A percentile compares a stretch with the other conserved stretches of the same genome.
These are phyloP conservation scores for Cichladusa arquata DNA, from an alignment of 2,113 vertebrate species.

Conservation along the genomic window DNA sequence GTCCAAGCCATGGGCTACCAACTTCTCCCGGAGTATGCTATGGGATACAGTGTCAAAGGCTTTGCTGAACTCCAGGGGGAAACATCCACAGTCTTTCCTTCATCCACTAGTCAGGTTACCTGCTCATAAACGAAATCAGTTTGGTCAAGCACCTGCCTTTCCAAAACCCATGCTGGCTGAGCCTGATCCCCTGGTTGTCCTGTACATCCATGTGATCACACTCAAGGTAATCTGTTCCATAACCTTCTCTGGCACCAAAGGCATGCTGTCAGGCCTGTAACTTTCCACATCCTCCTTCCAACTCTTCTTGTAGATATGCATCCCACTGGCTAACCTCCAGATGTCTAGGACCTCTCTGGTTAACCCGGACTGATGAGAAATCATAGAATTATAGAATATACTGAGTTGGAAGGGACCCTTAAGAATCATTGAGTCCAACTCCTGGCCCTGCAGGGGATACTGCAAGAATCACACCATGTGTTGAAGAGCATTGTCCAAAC, in stretches of 20 bases:
- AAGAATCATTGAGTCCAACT: neutral
- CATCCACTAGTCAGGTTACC: neutral
- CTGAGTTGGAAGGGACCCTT: neutral
- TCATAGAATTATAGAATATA: neutral
- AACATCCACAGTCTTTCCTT: neutral
- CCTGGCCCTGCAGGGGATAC: no score
- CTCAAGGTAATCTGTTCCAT: neutral
- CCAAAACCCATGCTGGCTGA: no score
- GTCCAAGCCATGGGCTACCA: neutral
- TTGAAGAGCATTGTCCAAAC: neutral
- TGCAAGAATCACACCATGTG: neutral
- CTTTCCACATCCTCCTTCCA: neutral
- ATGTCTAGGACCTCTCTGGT: neutral
- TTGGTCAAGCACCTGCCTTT: neutral
- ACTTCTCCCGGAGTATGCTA: neutral
- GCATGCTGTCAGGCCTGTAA: neutral
- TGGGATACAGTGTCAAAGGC: neutral
- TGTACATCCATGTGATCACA: no score
- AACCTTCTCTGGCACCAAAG: neutral
- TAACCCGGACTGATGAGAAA: neutral
- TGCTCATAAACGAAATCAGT: neutral
- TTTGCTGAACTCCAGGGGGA: neutral
- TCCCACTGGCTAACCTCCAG: neutral
- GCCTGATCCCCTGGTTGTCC: no score
- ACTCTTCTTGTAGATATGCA: neutral